Conservation (phyloP, 2,888 invertebrate species). For the Chrysodeixis includens region DNA sequence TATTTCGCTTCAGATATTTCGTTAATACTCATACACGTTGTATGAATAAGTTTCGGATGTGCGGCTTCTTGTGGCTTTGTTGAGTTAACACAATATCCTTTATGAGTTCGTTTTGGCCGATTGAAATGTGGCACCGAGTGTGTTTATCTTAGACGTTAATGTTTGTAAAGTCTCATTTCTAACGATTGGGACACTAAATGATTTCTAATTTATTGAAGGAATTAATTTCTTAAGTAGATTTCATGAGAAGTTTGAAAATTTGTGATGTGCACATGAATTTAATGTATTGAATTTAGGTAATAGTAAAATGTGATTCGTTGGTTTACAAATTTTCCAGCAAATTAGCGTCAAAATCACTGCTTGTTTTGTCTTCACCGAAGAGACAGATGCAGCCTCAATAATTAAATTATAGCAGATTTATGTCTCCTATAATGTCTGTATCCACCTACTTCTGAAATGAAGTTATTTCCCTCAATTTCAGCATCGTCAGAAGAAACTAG, state of each 20-base stretch:
- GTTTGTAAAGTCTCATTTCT: neutral
- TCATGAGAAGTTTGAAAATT: too few relatives aligned
- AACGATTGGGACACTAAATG: too few relatives aligned
- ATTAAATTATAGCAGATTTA: neutral
- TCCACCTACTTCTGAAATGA: neutral
- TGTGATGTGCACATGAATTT: too few relatives aligned
- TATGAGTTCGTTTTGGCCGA: slow-evolving; percentile 12
- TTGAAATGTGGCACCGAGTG: neutral
- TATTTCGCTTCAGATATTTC: slow-evolving; percentile 82
- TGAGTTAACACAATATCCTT: slow-evolving; percentile 31
- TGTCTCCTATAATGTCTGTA: neutral
- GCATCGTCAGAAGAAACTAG: slow-evolving; percentile 9
- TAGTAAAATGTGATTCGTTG: neutral
- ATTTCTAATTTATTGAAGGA: too few relatives aligned
- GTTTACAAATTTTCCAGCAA: neutral
- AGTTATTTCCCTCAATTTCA: neutral
- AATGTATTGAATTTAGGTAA: too few relatives aligned
- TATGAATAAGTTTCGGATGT: slow-evolving; percentile 49
- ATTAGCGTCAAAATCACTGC: neutral
- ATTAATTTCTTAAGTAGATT: too few relatives aligned
- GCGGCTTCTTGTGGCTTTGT: slow-evolving; percentile 55
- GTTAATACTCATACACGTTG: slow-evolving; percentile 68
- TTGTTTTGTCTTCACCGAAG: neutral
- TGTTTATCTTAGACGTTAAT: neutral
- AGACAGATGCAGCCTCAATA: neutral